Evolutionary conservation across 1,140 invertebrate species (phyloP).

Genomic region (Triops cancriformis): DNA sequence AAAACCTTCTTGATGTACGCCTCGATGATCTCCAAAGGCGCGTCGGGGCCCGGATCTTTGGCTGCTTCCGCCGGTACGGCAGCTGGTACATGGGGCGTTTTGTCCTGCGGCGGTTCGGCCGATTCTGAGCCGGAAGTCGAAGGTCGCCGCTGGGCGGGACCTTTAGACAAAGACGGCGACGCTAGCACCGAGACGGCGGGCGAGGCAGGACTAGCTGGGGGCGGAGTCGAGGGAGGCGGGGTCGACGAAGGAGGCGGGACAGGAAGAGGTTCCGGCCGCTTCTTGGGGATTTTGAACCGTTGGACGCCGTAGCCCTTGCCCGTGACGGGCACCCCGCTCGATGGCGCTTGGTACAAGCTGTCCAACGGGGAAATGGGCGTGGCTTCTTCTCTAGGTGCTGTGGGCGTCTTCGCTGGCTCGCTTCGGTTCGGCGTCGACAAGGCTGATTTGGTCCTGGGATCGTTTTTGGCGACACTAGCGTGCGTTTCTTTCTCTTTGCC

Average conservation of each 20-base stretch:
- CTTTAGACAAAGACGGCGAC: too few relatives aligned
- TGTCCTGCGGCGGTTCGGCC: not conserved
- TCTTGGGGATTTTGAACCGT: slow-evolving; percentile 56
- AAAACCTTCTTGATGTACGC: slow-evolving; percentile 11
- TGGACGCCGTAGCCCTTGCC: slow-evolving; percentile 49
- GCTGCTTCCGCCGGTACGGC: not conserved
- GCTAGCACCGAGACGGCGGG: too few relatives aligned
- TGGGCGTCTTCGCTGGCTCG: not conserved
- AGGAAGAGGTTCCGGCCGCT: slow-evolving; percentile 43
- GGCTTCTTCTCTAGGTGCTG: not conserved
- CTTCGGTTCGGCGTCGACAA: not conserved
- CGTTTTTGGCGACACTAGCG: not conserved
- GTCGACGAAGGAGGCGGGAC: slow-evolving; percentile 28
- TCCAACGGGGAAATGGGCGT: slow-evolving; percentile 42
- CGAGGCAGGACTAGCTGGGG: slow-evolving; percentile 20
- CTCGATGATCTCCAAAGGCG: slow-evolving; percentile 21
- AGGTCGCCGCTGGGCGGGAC: too few relatives aligned
- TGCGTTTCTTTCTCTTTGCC: not conserved
- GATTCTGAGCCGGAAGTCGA: slow-evolving; percentile 25
- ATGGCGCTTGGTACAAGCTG: slow-evolving; percentile 46
- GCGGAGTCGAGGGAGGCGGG: not conserved
- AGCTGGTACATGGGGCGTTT: not conserved
- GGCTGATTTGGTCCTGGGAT: not conserved
- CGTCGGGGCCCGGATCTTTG: not conserved
- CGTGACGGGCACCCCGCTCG: slow-evolving; percentile 38